phyloP scores from a whole-genome alignment of 2,888 invertebrate genomes.

The Philereme transversata region DNA sequence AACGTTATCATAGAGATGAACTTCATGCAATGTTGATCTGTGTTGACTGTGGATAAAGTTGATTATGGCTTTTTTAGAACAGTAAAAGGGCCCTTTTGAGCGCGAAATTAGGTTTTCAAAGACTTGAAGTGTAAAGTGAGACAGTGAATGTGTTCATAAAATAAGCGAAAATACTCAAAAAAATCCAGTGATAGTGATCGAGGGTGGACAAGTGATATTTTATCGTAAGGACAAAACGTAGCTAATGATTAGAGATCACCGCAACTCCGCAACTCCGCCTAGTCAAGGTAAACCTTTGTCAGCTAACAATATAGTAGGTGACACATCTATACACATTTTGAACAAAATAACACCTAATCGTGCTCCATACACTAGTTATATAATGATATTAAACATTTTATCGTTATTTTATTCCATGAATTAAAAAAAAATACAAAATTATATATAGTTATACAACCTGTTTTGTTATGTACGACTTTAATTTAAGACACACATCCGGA shows the following conservation, averaged over 20 bases:
- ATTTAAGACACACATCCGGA: no score
- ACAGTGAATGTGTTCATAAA: constrained; percentile 71
- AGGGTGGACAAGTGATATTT: constrained; percentile 77
- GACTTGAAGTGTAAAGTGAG: constrained; percentile 42
- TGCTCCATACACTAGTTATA: no score
- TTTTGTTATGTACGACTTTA: no score
- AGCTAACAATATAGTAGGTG: background rate
- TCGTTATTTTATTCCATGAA: no score
- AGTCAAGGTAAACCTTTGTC: constrained; percentile 59
- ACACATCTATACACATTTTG: background rate
- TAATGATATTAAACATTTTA: no score
- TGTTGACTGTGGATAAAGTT: constrained; percentile 10
- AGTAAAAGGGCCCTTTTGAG: background rate
- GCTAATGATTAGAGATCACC: constrained; percentile 40
- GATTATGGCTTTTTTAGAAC: background rate
- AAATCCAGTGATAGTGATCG: constrained; percentile 69
- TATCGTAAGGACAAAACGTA: constrained; percentile 39
- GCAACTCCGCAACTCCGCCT: constrained; percentile 77
- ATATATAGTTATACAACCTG: no score
- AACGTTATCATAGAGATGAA: background rate
- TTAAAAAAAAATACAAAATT: no score
- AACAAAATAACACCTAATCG: no score
- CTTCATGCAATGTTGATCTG: constrained; percentile 10
- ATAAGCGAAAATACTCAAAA: constrained; percentile 69
- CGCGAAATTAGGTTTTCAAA: constrained; percentile 12